These are phyloP conservation scores for Coregonus sp. DNA, from an alignment of 2,797 vertebrate genomes.

Conservation along the genomic window DNA sequence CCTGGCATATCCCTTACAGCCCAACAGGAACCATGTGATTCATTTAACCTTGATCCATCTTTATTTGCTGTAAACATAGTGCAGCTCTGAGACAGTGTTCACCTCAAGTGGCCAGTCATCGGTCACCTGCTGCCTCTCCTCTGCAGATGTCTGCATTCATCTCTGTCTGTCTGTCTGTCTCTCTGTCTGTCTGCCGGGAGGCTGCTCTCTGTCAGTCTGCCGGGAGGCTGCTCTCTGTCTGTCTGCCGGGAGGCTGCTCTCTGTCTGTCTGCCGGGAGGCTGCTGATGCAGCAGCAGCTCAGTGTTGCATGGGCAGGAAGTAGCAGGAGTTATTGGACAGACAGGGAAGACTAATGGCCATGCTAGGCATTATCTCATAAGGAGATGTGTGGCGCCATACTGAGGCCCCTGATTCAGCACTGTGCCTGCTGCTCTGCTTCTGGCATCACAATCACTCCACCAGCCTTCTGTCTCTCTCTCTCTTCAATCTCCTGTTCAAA, in stretches of 20 bases:
- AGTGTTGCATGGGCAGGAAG: conserved; percentile 48
- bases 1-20: conserved; percentile 6
- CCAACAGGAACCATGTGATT: conserved; percentile 11
- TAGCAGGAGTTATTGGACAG: conserved; percentile 46
- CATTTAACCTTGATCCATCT: conserved; percentile 35
- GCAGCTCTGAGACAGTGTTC: conserved; percentile 42
- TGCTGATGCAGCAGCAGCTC: conserved; percentile 71
- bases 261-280: neutral
- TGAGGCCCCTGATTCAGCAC: conserved; percentile 73
- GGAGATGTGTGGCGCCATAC: conserved; percentile 50
- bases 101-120: conserved; percentile 44
- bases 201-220: conserved; percentile 28
- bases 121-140: conserved; percentile 50
- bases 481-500: no score
- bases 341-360: conserved; percentile 72
- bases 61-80: conserved; percentile 47
- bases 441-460: conserved; percentile 30
- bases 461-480: conserved; percentile 7
- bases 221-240: conserved; percentile 39
- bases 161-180: no score
- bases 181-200: no score
- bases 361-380: conserved; percentile 62
- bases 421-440: conserved; percentile 46
- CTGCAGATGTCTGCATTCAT: conserved; percentile 52
- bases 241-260: neutral